Conservation (phyloP, 2,797 vertebrate genomes). For the Hyperoplus immaculatus region DNA sequence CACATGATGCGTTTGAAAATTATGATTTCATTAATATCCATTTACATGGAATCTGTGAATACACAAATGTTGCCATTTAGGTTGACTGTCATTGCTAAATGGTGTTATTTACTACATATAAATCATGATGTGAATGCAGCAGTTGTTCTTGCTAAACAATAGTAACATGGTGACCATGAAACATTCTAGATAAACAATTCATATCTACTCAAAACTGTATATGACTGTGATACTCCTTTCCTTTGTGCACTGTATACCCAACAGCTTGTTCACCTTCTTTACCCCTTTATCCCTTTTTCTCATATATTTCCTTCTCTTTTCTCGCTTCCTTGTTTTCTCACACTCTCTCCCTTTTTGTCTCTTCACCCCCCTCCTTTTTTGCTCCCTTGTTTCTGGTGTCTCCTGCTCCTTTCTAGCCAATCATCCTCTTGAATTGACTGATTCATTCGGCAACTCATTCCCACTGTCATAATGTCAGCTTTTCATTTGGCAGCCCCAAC, state of each 20-base stretch:
- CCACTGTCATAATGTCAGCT: conserved; percentile 23
- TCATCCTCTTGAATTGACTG: conserved; percentile 67
- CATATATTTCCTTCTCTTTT: not conserved
- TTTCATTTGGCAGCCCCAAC: conserved; percentile 18
- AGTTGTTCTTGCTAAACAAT: conserved; percentile 1
- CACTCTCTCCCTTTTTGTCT: not conserved
- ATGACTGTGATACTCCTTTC: conserved; percentile 62
- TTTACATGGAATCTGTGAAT: not conserved
- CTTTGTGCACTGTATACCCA: conserved; percentile 33
- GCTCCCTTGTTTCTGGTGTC: not conserved
- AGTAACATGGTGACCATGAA: conserved; percentile 4
- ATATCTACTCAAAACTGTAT: conserved; percentile 44
- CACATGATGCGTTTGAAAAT: not conserved
- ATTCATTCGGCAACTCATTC: conserved; percentile 40
- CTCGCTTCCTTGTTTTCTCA: not conserved
- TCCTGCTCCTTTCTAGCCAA: conserved; percentile 59
- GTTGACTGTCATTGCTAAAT: not conserved
- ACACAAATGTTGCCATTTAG: conserved; percentile 5
- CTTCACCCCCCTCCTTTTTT: not conserved
- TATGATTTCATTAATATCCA: not conserved
- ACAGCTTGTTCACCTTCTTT: conserved; percentile 15
- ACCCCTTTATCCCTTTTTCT: not conserved
- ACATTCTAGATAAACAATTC: not conserved
- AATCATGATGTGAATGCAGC: conserved; percentile 40
- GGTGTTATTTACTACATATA: not conserved